These are phyloP conservation scores for Halichoeres trimaculatus DNA, from an alignment of 2,113 vertebrate species.

Conservation along the genomic window DNA sequence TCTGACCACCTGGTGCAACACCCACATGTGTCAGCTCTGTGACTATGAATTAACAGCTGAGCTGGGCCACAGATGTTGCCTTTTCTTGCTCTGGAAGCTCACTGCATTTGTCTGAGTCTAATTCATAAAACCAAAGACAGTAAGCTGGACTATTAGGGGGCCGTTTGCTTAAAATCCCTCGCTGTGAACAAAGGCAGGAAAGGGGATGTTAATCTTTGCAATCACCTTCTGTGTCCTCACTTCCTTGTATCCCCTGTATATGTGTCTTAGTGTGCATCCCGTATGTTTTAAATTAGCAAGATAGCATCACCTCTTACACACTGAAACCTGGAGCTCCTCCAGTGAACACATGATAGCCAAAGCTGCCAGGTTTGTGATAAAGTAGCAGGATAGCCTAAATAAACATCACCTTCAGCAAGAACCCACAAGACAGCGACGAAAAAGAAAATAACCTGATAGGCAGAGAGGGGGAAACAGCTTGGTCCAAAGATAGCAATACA, in stretches of 20 bases:
- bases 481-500: constrained; percentile 70
- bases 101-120: background rate
- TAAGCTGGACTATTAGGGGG: background rate
- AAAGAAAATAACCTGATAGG: constrained; percentile 20
- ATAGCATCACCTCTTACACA: constrained; percentile 44
- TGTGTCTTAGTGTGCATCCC: constrained; percentile 12
- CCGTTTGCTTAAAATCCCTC: constrained; percentile 33
- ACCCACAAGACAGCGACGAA: constrained; percentile 42
- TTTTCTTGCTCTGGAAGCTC: background rate
- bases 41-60: constrained; percentile 35
- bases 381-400: constrained; percentile 27
- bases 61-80: constrained; percentile 38
- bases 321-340: constrained; percentile 56
- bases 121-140: background rate
- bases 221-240: constrained; percentile 28
- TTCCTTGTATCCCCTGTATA: constrained; percentile 6
- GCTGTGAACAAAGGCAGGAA: constrained; percentile 66
- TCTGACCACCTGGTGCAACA: constrained; percentile 48
- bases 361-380: constrained; percentile 44
- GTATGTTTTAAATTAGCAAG: constrained; percentile 12
- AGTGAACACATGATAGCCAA: constrained; percentile 20
- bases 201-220: constrained; percentile 15
- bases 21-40: constrained; percentile 23
- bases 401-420: constrained; percentile 60
- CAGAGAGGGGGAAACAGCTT: constrained; percentile 46